These are phyloP conservation scores for Microtus ochrogaster DNA, from an alignment of 2,113 vertebrate species.

Conservation along the genomic window DNA sequence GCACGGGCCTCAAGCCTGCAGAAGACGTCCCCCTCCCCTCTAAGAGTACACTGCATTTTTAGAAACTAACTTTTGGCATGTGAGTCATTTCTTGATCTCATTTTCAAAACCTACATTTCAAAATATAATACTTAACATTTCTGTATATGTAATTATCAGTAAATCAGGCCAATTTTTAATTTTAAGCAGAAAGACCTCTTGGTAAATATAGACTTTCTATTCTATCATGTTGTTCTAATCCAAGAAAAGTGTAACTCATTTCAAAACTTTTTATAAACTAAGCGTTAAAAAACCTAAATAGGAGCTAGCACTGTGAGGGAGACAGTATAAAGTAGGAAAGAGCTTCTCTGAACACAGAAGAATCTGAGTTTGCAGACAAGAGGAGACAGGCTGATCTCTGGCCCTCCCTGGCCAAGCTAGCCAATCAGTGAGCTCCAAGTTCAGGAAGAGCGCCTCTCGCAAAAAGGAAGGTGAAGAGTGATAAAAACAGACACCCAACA, in stretches of 20 bases:
- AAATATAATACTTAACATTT: slow-evolving; percentile 46
- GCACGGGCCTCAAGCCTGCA: background rate
- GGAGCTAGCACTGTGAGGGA: background rate
- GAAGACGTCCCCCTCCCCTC: background rate
- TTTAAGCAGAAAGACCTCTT: slow-evolving; percentile 38
- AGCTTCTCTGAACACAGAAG: background rate
- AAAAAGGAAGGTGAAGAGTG: background rate
- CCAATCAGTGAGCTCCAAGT: background rate
- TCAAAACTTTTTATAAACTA: slow-evolving; percentile 40
- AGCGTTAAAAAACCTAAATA: slow-evolving; percentile 29
- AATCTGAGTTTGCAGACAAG: background rate
- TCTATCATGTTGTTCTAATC: slow-evolving; percentile 48
- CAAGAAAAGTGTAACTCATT: slow-evolving; percentile 6
- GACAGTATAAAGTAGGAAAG: background rate
- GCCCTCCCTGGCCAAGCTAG: background rate
- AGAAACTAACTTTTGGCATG: slow-evolving; percentile 59
- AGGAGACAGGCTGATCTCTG: no score
- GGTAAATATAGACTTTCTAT: slow-evolving; percentile 45
- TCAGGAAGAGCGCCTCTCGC: background rate
- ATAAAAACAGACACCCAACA: background rate
- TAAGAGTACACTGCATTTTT: background rate
- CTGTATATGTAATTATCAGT: slow-evolving; percentile 5
- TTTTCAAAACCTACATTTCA: slow-evolving; percentile 52
- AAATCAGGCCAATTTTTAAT: slow-evolving; percentile 45
- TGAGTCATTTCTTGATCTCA: slow-evolving; percentile 61